A percentile compares a stretch with the other conserved stretches of the same genome.
phyloP scores from a whole-genome alignment of 2,888 invertebrate genomes.

The Polietes domitor region DNA sequence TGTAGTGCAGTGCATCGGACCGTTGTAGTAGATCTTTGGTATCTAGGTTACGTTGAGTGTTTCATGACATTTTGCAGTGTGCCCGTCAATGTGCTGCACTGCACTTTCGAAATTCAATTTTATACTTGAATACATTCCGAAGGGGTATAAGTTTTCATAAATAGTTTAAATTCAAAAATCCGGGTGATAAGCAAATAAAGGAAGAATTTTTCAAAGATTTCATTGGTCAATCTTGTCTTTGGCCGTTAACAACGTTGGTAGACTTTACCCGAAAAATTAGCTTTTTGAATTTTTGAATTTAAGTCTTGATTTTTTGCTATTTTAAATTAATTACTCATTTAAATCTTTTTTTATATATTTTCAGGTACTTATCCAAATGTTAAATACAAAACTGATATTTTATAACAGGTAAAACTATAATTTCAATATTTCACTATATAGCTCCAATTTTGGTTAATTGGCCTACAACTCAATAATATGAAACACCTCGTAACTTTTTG shows the following conservation, averaged over 20 bases:
- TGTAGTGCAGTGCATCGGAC: neutral
- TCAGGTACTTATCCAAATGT: neutral
- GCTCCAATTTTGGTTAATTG: too few relatives aligned
- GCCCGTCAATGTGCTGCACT: neutral
- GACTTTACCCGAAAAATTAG: neutral
- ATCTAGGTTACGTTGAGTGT: neutral
- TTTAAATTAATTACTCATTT: neutral
- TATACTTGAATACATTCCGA: constrained; percentile 6
- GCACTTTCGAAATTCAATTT: constrained; percentile 14
- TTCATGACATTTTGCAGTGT: constrained; percentile 7
- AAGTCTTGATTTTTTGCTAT: neutral
- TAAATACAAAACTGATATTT: neutral
- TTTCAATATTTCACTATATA: too few relatives aligned
- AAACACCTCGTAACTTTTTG: too few relatives aligned
- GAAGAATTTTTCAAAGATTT: neutral
- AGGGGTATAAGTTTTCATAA: constrained; percentile 9
- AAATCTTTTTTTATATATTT: neutral
- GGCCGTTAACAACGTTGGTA: too few relatives aligned
- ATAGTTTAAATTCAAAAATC: neutral
- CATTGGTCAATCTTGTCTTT: neutral
- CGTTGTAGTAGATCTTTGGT: neutral
- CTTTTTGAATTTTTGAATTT: neutral
- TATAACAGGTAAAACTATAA: too few relatives aligned
- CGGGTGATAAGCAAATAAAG: neutral
- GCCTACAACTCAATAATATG: too few relatives aligned